phyloP scores from a whole-genome alignment of 2,888 invertebrate genomes.

The Tubulanus polymorphus region DNA sequence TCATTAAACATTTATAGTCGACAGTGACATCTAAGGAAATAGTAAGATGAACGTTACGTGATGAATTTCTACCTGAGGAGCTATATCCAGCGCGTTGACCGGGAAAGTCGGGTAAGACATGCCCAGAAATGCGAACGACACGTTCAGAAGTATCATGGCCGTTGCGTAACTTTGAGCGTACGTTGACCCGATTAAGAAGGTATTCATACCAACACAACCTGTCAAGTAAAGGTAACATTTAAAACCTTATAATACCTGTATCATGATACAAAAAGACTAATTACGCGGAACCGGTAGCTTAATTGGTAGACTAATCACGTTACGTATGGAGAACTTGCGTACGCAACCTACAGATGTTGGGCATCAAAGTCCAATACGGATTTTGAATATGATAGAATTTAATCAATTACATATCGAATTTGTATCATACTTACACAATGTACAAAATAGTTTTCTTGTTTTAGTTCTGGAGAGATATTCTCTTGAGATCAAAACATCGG shows the following conservation, averaged over 20 bases:
- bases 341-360: no score
- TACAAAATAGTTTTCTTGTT: not conserved
- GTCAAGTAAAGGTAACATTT: not conserved
- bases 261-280: not conserved
- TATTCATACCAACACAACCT: not conserved
- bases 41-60: not conserved
- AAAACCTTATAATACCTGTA: not conserved
- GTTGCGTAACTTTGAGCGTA: not conserved
- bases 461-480: not conserved
- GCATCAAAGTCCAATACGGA: no score
- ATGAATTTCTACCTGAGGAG: not conserved
- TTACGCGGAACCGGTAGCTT: no score
- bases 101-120: not conserved
- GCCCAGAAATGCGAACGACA: not conserved
- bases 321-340: no score
- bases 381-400: no score
- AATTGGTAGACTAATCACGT: no score
- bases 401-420: not conserved
- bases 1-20: not conserved
- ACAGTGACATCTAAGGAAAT: not conserved
- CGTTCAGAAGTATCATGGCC: not conserved
- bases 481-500: not conserved
- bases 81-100: constrained; percentile 1
- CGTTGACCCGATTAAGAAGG: not conserved
- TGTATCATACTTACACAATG: not conserved